Evolutionary conservation across 2,113 vertebrate species (phyloP).

Genomic region (Oreocharis arfaki): DNA sequence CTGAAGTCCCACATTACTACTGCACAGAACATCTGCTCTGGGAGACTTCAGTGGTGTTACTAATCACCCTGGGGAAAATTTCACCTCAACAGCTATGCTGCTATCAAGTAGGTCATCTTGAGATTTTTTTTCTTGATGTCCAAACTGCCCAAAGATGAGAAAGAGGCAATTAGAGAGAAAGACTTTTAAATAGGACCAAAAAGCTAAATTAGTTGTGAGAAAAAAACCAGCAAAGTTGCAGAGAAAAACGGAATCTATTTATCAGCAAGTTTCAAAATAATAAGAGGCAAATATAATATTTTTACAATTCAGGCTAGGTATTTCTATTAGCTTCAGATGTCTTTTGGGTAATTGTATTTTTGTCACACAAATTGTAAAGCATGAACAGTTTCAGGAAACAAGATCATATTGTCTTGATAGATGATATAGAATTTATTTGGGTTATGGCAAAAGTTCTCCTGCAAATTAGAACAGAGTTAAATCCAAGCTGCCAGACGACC

Average conservation of each 20-base stretch:
- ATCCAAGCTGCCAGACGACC: background rate
- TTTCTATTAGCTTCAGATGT: background rate
- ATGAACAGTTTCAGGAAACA: background rate
- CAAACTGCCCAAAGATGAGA: conserved; percentile 8
- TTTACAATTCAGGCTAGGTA: background rate
- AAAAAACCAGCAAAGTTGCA: background rate
- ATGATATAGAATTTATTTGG: background rate
- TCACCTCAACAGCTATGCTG: background rate
- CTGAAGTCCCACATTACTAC: background rate
- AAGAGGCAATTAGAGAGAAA: conserved; percentile 23
- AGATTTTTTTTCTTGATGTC: background rate
- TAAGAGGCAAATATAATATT: background rate
- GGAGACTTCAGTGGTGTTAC: background rate
- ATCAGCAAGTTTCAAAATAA: background rate
- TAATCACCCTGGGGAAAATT: background rate
- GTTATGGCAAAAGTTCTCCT: background rate
- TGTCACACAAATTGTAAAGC: background rate
- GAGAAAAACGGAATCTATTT: background rate
- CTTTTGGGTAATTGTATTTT: background rate
- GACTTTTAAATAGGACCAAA: conserved; percentile 8
- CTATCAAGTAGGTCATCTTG: background rate
- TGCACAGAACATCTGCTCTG: background rate
- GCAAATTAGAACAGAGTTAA: background rate
- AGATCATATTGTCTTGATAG: background rate
- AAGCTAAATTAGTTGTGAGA: conserved; percentile 14